Evolutionary conservation across 2,888 invertebrate genomes (phyloP), one percentile per base, ranked within the genome.

Genomic region (Oscheius sp.): DNA sequence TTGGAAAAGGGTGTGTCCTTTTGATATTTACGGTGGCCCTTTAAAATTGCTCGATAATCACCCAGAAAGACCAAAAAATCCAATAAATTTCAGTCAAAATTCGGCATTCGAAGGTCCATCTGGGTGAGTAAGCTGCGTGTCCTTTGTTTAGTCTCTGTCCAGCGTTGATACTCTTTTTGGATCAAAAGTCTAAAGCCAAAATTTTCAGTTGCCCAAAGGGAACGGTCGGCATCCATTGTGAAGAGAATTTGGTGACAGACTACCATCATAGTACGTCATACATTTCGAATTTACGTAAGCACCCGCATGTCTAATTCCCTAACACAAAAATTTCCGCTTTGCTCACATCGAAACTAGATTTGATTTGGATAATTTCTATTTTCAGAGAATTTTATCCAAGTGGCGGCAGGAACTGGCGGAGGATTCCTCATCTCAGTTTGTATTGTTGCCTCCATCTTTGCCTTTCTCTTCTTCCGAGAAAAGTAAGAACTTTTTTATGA

Each of bases 141-240:
- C n/a, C n/a, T n/a, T n/a, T n/a, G n/a, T n/a, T n/a, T n/a, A n/a
- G n/a, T n/a, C n/a, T n/a, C n/a, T n/a, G n/a, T n/a, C n/a, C n/a
- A n/a, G n/a, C n/a, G n/a, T n/a, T n/a, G n/a, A n/a, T n/a, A n/a
- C n/a, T n/a, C 20, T 10, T 42, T 3, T 42, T 10, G 6, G 12
- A 42, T 17, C 12, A 17, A 37, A 15, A 42, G 42, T 42, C 4
- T 15, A 42, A 42, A 42, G 15, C 4, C 4, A 42, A 4, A 42
- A 42, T 3, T 61, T 61, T 61, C 61, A 61, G 61, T 20, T 61
- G 61, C n/a, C 61, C 25, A 8, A 17, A 17, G 27, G 61, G 45
- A 12, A 20, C 45, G 15, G 45, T 45, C 25, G 61, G 61, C 8
- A 29, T 25, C 29, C 17, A 61, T 8, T 61, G 61, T 27, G 42